Base-by-base conservation (phyloP, 2,888 invertebrate genomes). In the Antheraea assamensis region DNA sequence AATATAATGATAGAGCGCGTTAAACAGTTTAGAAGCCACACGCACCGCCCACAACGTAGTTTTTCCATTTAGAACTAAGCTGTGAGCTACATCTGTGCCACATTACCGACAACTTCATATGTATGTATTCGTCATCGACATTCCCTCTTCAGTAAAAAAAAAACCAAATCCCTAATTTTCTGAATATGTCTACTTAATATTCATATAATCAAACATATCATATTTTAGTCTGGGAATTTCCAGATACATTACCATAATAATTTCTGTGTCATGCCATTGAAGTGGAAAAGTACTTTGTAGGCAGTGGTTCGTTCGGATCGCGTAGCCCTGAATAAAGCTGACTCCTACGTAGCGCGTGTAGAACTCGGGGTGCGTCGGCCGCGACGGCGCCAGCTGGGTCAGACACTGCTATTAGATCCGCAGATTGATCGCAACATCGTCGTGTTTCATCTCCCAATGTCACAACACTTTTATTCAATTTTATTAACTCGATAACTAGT, bases 361-460 rank as follows among this genome's bases (percentile, higher is more conserved):
- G 77, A 81, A 77, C 76, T 77, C 78, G 83, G 88, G 87, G 88
- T 85, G 86, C 87, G 91, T 83, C 88, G 87, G 86, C 87, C 88
- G 87, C 82, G 74, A 78, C 84, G 93, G 93, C 93, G 93, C 93
- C 93, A 85, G 85, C 87, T 89, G 87, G 92, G 88, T 90, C 92
- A 90, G 91, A 89, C 92, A 84, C 80, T 83, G 87, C 89, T 88
- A 90, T 92, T 91, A 90, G 84, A 87, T 82, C 87, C 87, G 87
- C 88, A 90, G 92, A 92, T 92, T 93, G 92, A 92, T 92, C 91
- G 91, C 81, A 85, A 81, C 89, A 87, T 86, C 83, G 88, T 88
- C 88, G 87, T 86, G 82, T 83, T 87, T 86, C 88, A 83, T 82
- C 84, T 86, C n/a, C 24, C 68, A 49, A 73, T 73, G 47, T 73